Conservation (phyloP, 1,140 invertebrate genomes). For the Euglossa dilemma region DNA sequence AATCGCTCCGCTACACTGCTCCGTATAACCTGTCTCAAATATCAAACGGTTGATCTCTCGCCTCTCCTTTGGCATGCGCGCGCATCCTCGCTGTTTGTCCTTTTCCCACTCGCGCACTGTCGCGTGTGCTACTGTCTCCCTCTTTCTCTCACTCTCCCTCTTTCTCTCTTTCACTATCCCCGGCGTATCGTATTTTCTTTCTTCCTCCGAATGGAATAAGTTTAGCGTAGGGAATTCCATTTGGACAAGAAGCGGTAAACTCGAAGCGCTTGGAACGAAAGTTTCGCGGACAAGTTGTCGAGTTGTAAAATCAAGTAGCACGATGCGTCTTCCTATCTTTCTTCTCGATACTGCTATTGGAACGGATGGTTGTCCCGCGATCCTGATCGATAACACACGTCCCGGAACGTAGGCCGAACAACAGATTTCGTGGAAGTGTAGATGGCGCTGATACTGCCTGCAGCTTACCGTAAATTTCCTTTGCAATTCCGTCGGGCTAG, state of each 20-base stretch:
- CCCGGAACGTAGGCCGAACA: conserved; percentile 9
- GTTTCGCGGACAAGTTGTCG: conserved; percentile 61
- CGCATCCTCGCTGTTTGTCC: too few species aligned
- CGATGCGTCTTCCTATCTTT: conserved; percentile 38
- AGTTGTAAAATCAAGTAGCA: conserved; percentile 71
- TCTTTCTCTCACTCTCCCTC: too few species aligned
- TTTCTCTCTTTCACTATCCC: too few species aligned
- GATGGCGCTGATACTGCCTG: conserved; percentile 23
- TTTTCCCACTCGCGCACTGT: not conserved
- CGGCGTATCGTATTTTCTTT: not conserved
- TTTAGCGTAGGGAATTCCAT: conserved; percentile 66
- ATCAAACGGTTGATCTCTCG: not conserved
- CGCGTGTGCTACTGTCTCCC: not conserved
- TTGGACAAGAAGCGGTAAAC: conserved; percentile 71
- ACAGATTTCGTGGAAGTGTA: conserved; percentile 57
- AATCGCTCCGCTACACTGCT: too few species aligned
- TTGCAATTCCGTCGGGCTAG: conserved; percentile 22
- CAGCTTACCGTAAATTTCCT: conserved; percentile 40
- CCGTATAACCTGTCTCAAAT: too few species aligned
- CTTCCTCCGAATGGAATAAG: conserved; percentile 57
- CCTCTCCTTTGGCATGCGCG: not conserved
- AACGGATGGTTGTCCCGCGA: conserved; percentile 35
- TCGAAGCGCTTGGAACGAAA: conserved; percentile 63
- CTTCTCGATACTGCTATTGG: not conserved
- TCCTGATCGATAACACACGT: conserved; percentile 35